Evolutionary conservation across 2,113 vertebrate genomes (phyloP).

Genomic region (Nannobrachium achirus): DNA sequence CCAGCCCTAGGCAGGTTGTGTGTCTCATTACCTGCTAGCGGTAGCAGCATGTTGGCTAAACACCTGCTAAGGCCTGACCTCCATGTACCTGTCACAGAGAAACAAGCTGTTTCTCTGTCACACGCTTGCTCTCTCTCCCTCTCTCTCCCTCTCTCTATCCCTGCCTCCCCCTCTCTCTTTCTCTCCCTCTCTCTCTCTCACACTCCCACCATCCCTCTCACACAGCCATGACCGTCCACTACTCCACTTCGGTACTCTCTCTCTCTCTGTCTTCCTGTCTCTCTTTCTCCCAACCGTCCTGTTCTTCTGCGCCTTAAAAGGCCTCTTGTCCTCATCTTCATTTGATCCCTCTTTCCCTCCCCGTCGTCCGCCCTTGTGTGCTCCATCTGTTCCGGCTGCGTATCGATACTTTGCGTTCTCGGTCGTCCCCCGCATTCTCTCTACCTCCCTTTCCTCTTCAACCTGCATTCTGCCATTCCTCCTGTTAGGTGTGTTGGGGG

Average conservation of each 20-base stretch:
- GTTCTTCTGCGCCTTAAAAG: slow-evolving; percentile 1
- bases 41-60: slow-evolving; percentile 50
- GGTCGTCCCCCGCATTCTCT: too few species aligned
- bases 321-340: slow-evolving; percentile 1
- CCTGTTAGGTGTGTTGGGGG: too few species aligned
- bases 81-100: slow-evolving; percentile 52
- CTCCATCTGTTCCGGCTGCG: slow-evolving; percentile 41
- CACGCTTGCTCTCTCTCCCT: slow-evolving; percentile 4
- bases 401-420: slow-evolving; percentile 1
- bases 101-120: slow-evolving; percentile 43
- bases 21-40: slow-evolving; percentile 10
- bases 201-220: too few species aligned
- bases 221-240: too few species aligned
- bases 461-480: too few species aligned
- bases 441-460: too few species aligned
- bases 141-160: slow-evolving; percentile 27
- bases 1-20: slow-evolving; percentile 2
- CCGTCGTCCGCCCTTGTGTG: slow-evolving; percentile 8
- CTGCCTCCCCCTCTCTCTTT: slow-evolving; percentile 6
- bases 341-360: slow-evolving; percentile 24
- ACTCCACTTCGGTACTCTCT: too few species aligned
- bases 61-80: slow-evolving; percentile 58
- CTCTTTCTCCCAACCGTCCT: neutral
- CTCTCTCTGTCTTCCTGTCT: too few species aligned
- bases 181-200: neutral